Evolutionary conservation across 2,113 vertebrate species (phyloP).

Genomic region (Prietella phreatophila): DNA sequence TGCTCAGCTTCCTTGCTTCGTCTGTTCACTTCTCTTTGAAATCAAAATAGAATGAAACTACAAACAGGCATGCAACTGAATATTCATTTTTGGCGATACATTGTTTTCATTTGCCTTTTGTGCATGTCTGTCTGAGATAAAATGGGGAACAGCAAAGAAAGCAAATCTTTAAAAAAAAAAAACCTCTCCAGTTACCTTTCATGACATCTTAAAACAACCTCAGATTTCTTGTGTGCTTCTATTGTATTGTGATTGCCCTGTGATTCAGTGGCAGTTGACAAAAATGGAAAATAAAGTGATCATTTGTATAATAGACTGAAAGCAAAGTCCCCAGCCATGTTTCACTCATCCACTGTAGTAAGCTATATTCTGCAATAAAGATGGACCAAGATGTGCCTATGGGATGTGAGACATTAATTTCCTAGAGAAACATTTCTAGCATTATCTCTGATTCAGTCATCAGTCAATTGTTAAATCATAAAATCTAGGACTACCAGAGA

Average conservation of each 20-base stretch:
- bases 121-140: neutral
- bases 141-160: neutral
- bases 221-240: conserved; percentile 6
- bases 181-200: neutral
- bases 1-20: neutral
- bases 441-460: neutral
- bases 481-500: neutral
- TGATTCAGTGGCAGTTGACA: neutral
- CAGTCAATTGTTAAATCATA: neutral
- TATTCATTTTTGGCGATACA: neutral
- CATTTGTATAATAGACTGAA: neutral
- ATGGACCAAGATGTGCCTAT: neutral
- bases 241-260: neutral
- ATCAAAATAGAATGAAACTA: conserved; percentile 5
- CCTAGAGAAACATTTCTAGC: neutral
- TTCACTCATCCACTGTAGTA: neutral
- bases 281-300: conserved; percentile 15
- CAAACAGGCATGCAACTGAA: neutral
- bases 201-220: neutral
- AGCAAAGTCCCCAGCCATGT: neutral
- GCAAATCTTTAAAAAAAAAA: neutral
- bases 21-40: conserved; percentile 9
- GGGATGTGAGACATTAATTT: neutral
- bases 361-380: neutral
- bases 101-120: neutral